Percentiles rank a stretch among this genome's conserved stretches.
Conservation (phyloP, 2,797 vertebrate genomes). For the Rhodeus uyekii region DNA sequence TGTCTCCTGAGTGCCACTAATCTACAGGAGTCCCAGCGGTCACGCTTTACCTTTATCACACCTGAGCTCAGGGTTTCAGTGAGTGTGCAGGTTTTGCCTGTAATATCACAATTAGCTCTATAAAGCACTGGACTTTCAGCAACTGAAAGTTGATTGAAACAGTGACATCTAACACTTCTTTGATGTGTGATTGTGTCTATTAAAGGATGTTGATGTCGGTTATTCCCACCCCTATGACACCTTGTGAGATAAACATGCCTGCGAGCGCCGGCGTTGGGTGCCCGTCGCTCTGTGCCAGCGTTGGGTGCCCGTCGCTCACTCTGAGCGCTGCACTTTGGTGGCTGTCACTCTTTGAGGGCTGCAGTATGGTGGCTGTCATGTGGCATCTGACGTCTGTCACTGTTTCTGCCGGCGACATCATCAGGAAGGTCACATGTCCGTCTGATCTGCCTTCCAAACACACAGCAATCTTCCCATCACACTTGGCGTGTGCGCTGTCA, state of each 20-base stretch:
- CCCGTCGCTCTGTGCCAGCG: background rate
- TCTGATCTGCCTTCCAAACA: background rate
- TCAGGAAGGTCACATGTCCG: slow-evolving; percentile 4
- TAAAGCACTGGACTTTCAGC: background rate
- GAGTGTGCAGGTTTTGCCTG: background rate
- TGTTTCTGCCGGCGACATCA: slow-evolving; percentile 21
- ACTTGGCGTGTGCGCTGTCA: background rate
- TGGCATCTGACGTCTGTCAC: too few relatives aligned
- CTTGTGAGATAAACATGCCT: background rate
- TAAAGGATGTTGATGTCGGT: too few relatives aligned
- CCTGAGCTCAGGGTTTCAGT: background rate
- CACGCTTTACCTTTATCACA: background rate
- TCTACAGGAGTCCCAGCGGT: background rate
- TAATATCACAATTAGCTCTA: too few relatives aligned
- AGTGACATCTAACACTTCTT: too few relatives aligned
- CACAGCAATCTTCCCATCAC: background rate
- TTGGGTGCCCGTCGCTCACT: background rate
- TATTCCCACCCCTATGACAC: too few relatives aligned
- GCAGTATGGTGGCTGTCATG: background rate
- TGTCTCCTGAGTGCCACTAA: slow-evolving; percentile 38
- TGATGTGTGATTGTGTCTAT: too few relatives aligned
- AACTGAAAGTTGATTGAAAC: too few relatives aligned
- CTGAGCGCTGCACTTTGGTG: too few relatives aligned
- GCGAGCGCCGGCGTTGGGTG: background rate
- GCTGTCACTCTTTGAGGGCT: background rate